Evolutionary conservation across 2,113 vertebrate genomes (phyloP).

Genomic region (Myotis yumanensis): DNA sequence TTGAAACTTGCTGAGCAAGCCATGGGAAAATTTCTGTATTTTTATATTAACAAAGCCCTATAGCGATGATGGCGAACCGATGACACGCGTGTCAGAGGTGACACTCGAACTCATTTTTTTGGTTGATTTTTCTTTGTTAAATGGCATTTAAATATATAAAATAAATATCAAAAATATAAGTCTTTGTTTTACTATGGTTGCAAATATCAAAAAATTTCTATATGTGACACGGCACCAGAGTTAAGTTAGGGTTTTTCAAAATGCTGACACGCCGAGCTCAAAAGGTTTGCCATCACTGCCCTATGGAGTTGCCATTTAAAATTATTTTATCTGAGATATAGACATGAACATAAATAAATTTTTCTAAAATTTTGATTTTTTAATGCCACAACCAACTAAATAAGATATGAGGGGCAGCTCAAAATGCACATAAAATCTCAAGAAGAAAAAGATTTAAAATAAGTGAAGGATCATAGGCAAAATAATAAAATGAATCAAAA

Average conservation of each 20-base stretch:
- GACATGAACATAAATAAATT: background rate
- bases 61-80: too few species aligned
- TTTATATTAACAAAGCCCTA: background rate
- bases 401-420: background rate
- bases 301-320: background rate
- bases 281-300: background rate
- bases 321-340: background rate
- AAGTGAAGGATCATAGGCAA: background rate
- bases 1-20: background rate
- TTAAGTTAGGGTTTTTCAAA: too few species aligned
- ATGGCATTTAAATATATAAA: too few species aligned
- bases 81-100: too few species aligned
- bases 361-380: background rate
- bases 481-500: background rate
- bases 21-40: background rate
- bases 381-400: background rate
- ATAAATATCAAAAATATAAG: too few species aligned
- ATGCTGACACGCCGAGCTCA: too few species aligned
- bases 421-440: background rate
- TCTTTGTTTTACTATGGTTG: too few species aligned
- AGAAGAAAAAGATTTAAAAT: constrained; percentile 1
- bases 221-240: too few species aligned
- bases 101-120: too few species aligned
- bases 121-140: too few species aligned
- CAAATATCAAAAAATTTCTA: too few species aligned